phyloP scores from a whole-genome alignment of 2,888 invertebrate genomes.

The Drosophila multiciliata region DNA sequence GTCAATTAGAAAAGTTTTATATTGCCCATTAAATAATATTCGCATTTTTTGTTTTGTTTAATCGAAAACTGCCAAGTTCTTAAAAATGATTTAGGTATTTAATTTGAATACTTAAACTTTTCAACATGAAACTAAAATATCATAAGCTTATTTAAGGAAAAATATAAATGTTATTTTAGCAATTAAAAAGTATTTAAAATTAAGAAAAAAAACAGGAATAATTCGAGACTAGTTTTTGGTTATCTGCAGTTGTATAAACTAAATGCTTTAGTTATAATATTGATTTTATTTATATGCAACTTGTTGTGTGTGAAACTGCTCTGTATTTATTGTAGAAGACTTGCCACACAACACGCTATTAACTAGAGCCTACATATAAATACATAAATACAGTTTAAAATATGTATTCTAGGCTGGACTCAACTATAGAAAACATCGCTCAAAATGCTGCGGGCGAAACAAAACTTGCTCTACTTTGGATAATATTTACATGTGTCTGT shows the following conservation, averaged over 20 bases:
- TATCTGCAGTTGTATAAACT: not conserved
- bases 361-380: constrained; percentile 18
- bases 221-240: not conserved
- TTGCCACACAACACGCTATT: constrained; percentile 16
- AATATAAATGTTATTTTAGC: not conserved
- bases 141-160: not conserved
- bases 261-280: not conserved
- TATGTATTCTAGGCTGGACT: no score
- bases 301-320: not conserved
- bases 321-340: not conserved
- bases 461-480: constrained; percentile 12
- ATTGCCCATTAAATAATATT: not conserved
- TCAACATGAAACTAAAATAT: not conserved
- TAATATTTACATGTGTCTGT: not conserved
- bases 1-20: not conserved
- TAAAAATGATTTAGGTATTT: not conserved
- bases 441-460: not conserved
- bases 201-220: not conserved
- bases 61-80: not conserved
- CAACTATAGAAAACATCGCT: not conserved
- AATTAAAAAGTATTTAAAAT: not conserved
- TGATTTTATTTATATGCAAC: constrained; percentile 3
- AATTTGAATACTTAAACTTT: not conserved
- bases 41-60: not conserved
- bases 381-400: no score